Evolutionary conservation across 2,888 invertebrate genomes (phyloP).

Genomic region (Pristionchus japonicus): DNA sequence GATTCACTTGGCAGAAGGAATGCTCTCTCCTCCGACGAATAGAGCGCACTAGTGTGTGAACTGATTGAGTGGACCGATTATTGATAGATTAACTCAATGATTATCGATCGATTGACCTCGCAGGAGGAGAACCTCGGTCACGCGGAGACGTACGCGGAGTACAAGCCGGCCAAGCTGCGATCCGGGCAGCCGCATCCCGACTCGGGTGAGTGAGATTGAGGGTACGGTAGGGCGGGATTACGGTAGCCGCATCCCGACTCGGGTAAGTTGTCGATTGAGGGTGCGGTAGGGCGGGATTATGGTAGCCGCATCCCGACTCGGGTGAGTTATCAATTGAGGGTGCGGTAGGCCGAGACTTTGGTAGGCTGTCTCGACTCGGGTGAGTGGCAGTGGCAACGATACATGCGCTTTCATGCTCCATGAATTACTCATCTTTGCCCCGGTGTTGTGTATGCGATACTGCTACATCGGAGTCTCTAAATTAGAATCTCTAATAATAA

Average conservation of each 20-base stretch:
- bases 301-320: background rate
- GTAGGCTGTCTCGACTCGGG: background rate
- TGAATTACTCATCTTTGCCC: background rate
- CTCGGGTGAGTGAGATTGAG: background rate
- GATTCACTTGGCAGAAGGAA: no score
- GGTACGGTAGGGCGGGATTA: background rate
- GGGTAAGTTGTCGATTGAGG: background rate
- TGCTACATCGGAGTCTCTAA: no score
- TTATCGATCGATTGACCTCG: background rate
- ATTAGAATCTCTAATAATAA: no score
- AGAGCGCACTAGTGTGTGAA: no score
- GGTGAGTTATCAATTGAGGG: background rate
- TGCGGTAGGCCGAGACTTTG: background rate
- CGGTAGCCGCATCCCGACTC: background rate
- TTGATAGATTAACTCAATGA: no score
- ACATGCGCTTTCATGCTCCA: background rate
- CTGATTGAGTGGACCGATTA: no score
- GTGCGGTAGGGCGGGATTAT: background rate
- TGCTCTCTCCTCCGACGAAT: no score
- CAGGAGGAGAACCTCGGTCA: constrained; percentile 96
- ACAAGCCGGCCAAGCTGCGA: constrained; percentile 90
- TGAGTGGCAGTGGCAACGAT: background rate
- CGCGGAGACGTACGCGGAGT: constrained; percentile 97
- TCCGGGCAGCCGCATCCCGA: constrained; percentile 95
- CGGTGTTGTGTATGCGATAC: background rate